Evolutionary conservation across 2,113 vertebrate species (phyloP).

Genomic region (Barbus barbus): DNA sequence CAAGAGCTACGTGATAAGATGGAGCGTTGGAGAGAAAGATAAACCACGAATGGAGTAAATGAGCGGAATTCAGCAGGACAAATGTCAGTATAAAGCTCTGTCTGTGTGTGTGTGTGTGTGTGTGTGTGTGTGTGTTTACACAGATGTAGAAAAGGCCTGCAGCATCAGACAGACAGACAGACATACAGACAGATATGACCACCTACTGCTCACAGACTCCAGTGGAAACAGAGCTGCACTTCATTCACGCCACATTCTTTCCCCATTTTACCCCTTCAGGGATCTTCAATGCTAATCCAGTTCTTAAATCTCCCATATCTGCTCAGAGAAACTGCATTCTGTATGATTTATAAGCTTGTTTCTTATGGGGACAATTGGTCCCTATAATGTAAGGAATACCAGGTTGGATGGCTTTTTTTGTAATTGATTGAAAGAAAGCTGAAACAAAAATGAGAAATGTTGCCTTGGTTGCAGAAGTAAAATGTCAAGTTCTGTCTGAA

Average conservation of each 20-base stretch:
- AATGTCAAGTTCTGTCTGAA: too few relatives aligned
- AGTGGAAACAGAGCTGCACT: not conserved
- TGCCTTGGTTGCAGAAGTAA: too few relatives aligned
- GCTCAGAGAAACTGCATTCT: not conserved
- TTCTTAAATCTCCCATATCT: not conserved
- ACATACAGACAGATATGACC: not conserved
- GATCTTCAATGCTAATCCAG: not conserved
- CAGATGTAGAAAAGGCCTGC: not conserved
- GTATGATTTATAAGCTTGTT: too few relatives aligned
- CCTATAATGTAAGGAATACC: too few relatives aligned
- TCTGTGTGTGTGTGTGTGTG: not conserved
- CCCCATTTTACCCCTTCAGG: not conserved
- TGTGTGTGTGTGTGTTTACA: not conserved
- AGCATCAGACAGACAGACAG: not conserved
- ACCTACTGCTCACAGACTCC: not conserved
- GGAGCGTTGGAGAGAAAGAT: not conserved
- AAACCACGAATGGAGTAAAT: not conserved
- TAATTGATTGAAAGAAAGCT: too few relatives aligned
- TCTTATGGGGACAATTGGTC: too few relatives aligned
- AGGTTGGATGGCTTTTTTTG: too few relatives aligned
- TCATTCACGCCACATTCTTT: not conserved
- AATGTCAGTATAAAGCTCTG: not conserved
- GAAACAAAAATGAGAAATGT: too few relatives aligned
- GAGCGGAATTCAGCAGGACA: not conserved
- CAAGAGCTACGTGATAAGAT: not conserved